phyloP scores from a whole-genome alignment of 2,797 vertebrate species.

The Brachyrhaphis roseni region DNA sequence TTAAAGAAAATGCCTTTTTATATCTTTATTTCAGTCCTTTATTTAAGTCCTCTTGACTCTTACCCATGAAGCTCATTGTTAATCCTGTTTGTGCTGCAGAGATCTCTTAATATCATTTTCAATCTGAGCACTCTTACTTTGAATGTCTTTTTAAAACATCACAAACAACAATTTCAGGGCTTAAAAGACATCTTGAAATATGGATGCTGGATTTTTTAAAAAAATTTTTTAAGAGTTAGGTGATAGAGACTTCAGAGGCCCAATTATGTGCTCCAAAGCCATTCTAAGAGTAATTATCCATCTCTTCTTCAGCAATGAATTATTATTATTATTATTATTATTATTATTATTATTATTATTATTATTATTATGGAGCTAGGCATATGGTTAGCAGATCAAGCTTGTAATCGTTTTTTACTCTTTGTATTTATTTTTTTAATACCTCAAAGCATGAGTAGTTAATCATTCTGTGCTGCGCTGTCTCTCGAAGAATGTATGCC shows the following conservation, averaged over 20 bases:
- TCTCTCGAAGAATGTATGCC: background rate
- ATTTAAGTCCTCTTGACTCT: background rate
- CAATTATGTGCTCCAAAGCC: background rate
- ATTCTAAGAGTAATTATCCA: background rate
- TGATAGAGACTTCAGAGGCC: background rate
- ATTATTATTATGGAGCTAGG: background rate
- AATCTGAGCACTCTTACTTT: background rate
- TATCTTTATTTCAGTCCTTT: background rate
- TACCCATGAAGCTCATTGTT: background rate
- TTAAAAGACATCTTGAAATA: background rate
- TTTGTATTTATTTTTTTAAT: no score
- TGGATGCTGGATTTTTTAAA: background rate
- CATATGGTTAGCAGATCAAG: background rate
- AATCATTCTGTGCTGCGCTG: background rate
- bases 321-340: background rate
- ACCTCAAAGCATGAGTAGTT: background rate
- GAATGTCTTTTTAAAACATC: background rate
- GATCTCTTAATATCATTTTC: background rate
- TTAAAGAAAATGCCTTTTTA: background rate
- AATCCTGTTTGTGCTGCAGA: background rate
- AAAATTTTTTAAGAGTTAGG: background rate
- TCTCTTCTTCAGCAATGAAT: background rate
- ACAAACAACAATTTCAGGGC: background rate
- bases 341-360: no score
- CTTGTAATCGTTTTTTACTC: background rate